Evolutionary conservation across 2,888 invertebrate genomes (phyloP).

Genomic region (Cantharis lateralis): DNA sequence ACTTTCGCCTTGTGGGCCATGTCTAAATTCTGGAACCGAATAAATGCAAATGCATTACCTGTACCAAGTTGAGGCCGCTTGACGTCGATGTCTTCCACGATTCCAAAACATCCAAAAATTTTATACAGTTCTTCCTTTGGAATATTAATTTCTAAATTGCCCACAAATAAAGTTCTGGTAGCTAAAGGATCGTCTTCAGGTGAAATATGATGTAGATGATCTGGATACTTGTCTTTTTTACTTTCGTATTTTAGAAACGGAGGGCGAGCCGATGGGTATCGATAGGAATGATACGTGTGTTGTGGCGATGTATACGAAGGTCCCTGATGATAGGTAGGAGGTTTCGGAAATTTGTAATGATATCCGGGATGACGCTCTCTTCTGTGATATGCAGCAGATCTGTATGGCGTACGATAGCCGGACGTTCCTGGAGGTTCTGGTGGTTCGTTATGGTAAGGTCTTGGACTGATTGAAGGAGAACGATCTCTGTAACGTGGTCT

Average conservation of each 20-base stretch:
- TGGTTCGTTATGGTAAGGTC: constrained; percentile 79
- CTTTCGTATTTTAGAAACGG: constrained; percentile 82
- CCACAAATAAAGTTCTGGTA: constrained; percentile 95
- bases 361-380: constrained; percentile 69
- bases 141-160: constrained; percentile 97
- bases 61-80: constrained; percentile 95
- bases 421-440: constrained; percentile 69
- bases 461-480: constrained; percentile 76
- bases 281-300: constrained; percentile 64
- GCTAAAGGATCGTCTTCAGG: constrained; percentile 97
- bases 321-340: constrained; percentile 70
- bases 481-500: constrained; percentile 70
- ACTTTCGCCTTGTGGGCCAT: constrained; percentile 95
- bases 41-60: constrained; percentile 98
- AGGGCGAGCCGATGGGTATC: constrained; percentile 72
- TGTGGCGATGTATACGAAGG: constrained; percentile 71
- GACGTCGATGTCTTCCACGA: constrained; percentile 97
- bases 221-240: constrained; percentile 95
- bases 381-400: constrained; percentile 78
- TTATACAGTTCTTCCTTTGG: constrained; percentile 92
- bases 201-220: constrained; percentile 92
- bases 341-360: constrained; percentile 76
- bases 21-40: constrained; percentile 93
- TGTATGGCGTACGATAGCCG: constrained; percentile 69
- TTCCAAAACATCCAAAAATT: constrained; percentile 94